Conservation (phyloP, 2,797 vertebrate species). For the Eulemur albifrons region DNA sequence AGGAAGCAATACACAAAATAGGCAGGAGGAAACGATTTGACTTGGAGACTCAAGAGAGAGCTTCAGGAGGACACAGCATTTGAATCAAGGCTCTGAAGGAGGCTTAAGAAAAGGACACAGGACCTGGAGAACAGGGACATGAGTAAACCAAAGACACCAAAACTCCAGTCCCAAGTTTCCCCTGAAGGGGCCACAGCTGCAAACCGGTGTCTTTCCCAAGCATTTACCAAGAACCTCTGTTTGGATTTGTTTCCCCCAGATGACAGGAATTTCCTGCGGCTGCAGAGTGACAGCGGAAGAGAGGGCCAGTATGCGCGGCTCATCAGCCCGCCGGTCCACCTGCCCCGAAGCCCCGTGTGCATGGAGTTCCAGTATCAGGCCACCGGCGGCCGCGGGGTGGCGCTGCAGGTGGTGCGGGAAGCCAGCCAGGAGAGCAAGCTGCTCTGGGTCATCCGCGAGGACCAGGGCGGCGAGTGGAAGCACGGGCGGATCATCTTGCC, state of each 20-base stretch:
- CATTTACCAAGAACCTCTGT: neutral
- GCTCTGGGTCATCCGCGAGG: slow-evolving; percentile 92
- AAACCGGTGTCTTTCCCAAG: neutral
- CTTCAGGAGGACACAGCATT: neutral
- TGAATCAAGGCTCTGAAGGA: neutral
- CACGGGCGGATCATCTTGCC: slow-evolving; percentile 95
- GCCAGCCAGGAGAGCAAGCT: slow-evolving; percentile 91
- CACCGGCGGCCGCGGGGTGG: slow-evolving; percentile 90
- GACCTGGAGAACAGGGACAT: neutral
- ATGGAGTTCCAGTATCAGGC: slow-evolving; percentile 93
- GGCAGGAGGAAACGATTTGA: neutral
- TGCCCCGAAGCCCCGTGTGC: slow-evolving; percentile 91
- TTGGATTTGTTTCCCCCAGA: slow-evolving; percentile 75
- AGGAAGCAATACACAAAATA: neutral
- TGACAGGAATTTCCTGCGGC: slow-evolving; percentile 83
- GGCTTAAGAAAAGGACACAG: neutral
- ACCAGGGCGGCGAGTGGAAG: slow-evolving; percentile 93
- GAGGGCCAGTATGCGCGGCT: slow-evolving; percentile 91
- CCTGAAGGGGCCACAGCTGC: neutral
- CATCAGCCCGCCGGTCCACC: slow-evolving; percentile 90
- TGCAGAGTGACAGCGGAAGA: slow-evolving; percentile 88
- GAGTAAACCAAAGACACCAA: neutral
- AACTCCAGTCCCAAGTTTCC: neutral
- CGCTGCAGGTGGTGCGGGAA: slow-evolving; percentile 91
- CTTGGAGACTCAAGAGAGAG: neutral